Percentiles rank a stretch among this genome's conserved stretches.
Conservation (phyloP, 1,140 invertebrate species). For the Megalonaias nervosa region DNA sequence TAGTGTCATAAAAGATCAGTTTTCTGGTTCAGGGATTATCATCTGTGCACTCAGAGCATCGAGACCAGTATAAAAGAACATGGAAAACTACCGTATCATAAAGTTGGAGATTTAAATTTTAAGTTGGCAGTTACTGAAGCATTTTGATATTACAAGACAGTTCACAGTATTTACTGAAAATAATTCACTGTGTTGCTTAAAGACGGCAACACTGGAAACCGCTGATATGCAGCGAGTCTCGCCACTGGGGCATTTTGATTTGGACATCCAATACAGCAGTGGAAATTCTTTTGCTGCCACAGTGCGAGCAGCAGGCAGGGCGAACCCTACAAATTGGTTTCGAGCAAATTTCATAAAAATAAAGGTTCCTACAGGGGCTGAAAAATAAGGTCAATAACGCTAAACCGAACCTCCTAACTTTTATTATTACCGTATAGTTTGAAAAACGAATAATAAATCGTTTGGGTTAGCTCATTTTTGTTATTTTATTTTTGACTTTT, state of each 20-base stretch:
- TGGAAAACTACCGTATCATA: slow-evolving; percentile 14
- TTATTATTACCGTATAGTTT: too few relatives aligned
- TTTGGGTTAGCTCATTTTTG: too few relatives aligned
- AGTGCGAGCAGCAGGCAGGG: too few relatives aligned
- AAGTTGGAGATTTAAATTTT: background rate
- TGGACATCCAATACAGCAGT: background rate
- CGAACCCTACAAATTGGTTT: too few relatives aligned
- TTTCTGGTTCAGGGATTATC: background rate
- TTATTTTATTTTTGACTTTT: too few relatives aligned
- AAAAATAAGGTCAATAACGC: too few relatives aligned
- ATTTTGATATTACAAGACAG: background rate
- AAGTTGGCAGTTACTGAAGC: background rate
- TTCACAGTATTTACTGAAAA: background rate
- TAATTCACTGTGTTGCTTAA: background rate
- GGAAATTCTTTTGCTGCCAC: background rate
- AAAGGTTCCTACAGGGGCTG: too few relatives aligned
- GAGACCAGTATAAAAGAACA: slow-evolving; percentile 1
- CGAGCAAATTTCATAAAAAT: too few relatives aligned
- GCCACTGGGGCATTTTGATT: background rate
- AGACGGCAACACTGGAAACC: background rate
- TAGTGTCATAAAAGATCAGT: background rate
- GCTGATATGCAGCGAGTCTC: background rate
- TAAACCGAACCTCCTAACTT: too few relatives aligned
- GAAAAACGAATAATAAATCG: too few relatives aligned
- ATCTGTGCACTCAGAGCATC: background rate